Conservation (phyloP, 2,113 vertebrate species). For the Elgaria multicarinata region DNA sequence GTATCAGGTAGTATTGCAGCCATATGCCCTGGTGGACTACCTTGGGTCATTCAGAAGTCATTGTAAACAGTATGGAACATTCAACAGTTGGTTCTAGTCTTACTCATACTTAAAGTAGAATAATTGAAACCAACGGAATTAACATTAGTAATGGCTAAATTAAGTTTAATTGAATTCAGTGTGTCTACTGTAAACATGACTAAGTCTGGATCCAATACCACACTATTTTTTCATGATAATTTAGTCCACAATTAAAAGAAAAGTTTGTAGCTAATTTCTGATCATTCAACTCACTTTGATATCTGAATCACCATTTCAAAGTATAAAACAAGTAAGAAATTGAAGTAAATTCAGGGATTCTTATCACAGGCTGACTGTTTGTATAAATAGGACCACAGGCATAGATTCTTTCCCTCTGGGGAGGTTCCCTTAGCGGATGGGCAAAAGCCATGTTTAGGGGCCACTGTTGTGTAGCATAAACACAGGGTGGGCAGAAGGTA, state of each 20-base stretch:
- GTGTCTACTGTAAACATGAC: background rate
- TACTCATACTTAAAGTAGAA: background rate
- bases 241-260: background rate
- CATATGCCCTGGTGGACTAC: background rate
- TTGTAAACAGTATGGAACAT: background rate
- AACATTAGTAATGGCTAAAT: no score
- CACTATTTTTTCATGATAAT: background rate
- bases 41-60: background rate
- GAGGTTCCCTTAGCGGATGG: background rate
- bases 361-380: background rate
- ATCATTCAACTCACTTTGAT: background rate
- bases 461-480: background rate
- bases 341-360: background rate
- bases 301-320: background rate
- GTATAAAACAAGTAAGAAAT: background rate
- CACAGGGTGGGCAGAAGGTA: background rate
- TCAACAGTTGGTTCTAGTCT: background rate
- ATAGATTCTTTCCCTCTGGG: background rate
- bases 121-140: background rate
- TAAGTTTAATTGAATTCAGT: no score
- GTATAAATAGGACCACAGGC: background rate
- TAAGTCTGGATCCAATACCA: background rate
- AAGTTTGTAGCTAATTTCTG: background rate
- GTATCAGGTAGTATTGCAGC: background rate
- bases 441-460: constrained; percentile 20